phyloP scores from a whole-genome alignment of 2,113 vertebrate genomes.

The Phocoena phocoena region DNA sequence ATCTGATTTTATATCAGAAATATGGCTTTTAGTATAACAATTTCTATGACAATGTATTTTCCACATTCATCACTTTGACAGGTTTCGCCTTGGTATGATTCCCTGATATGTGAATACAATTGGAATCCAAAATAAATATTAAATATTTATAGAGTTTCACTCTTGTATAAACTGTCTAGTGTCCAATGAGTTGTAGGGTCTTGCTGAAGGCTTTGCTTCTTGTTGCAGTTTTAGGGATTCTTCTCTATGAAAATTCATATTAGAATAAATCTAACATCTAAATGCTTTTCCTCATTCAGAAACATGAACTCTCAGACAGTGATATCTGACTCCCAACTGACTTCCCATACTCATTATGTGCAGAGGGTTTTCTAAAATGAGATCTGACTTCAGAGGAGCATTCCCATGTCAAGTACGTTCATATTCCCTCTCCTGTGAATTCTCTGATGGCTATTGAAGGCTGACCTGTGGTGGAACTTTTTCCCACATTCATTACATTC shows the following conservation, averaged over 20 bases:
- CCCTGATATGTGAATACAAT: conserved; percentile 66
- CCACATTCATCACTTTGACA: conserved; percentile 35
- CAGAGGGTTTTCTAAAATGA: not conserved
- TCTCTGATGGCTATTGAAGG: conserved; percentile 76
- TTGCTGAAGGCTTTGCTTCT: conserved; percentile 29
- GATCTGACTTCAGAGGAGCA: conserved; percentile 14
- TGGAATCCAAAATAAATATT: conserved; percentile 74
- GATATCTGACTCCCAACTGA: not conserved
- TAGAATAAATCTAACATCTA: not conserved
- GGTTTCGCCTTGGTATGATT: conserved; percentile 19
- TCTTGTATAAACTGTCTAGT: conserved; percentile 26
- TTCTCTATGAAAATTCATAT: conserved; percentile 17
- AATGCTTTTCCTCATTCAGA: not conserved
- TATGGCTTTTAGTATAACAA: conserved; percentile 69
- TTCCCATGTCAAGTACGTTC: conserved; percentile 31
- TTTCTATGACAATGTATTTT: conserved; percentile 31
- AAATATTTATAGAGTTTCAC: conserved; percentile 61
- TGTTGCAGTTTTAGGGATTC: not conserved
- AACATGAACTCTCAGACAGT: not conserved
- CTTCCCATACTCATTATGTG: not conserved
- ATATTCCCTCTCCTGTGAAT: conserved; percentile 55
- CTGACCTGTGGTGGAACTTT: conserved; percentile 75
- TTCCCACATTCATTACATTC: conserved; percentile 76
- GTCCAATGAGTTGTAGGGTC: not conserved
- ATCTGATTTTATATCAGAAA: conserved; percentile 49